Evolutionary conservation across 2,113 vertebrate genomes (phyloP).

Genomic region (Mirounga angustirostris): DNA sequence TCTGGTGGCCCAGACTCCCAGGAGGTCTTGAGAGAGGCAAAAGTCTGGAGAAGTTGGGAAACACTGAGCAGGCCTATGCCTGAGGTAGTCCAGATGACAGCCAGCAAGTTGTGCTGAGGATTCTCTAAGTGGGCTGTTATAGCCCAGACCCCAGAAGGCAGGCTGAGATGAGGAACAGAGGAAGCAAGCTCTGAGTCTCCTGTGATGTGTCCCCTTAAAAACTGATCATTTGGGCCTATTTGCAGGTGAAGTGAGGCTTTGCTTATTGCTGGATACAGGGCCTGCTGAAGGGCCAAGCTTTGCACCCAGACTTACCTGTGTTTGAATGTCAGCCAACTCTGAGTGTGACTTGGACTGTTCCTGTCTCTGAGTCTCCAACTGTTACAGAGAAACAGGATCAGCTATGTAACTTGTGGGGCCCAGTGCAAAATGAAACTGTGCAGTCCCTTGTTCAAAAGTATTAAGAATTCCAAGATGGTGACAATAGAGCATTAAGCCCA

Average conservation of each 20-base stretch:
- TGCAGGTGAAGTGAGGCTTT: not conserved
- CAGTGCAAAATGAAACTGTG: not conserved
- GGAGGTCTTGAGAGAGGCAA: slow-evolving; percentile 29
- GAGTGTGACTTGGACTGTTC: not conserved
- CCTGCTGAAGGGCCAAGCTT: not conserved
- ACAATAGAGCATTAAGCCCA: not conserved
- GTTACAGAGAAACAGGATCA: not conserved
- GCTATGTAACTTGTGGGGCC: not conserved
- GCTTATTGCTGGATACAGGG: not conserved
- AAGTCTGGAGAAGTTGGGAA: not conserved
- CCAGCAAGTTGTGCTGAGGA: not conserved
- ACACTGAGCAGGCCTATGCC: not conserved
- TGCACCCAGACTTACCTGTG: not conserved
- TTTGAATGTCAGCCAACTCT: not conserved
- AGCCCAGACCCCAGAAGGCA: not conserved
- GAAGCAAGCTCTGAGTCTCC: not conserved
- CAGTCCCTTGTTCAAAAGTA: not conserved
- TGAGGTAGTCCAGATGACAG: slow-evolving; percentile 41
- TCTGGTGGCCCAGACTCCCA: not conserved
- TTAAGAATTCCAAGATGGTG: not conserved
- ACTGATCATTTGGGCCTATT: not conserved
- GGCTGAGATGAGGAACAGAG: not conserved
- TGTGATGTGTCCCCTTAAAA: slow-evolving; percentile 46
- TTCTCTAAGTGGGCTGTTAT: not conserved
- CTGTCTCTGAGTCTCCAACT: not conserved